phyloP scores from a whole-genome alignment of 2,888 invertebrate genomes.

The Holacanthella duospinosa region DNA sequence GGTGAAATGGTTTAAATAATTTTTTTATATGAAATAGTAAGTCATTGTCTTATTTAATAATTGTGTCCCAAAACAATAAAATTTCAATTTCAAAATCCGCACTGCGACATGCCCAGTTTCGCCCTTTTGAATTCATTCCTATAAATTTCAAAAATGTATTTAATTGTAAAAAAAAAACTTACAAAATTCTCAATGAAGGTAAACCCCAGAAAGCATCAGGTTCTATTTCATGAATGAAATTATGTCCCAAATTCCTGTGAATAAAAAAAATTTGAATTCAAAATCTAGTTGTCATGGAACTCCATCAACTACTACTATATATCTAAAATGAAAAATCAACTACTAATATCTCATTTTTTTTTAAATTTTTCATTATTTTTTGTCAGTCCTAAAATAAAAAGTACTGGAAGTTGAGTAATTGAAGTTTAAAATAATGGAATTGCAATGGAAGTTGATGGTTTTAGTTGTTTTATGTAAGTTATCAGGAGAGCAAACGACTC shows the following conservation, averaged over 20 bases:
- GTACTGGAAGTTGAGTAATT: background rate
- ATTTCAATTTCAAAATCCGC: slow-evolving; percentile 40
- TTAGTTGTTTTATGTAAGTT: background rate
- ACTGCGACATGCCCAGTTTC: no score
- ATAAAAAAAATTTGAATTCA: slow-evolving; percentile 22
- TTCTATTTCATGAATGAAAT: slow-evolving; percentile 68
- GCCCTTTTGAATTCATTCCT: no score
- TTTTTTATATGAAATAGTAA: no score
- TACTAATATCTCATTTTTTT: background rate
- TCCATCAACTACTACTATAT: background rate
- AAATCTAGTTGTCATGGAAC: background rate
- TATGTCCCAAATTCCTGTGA: slow-evolving; percentile 68
- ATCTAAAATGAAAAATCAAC: background rate
- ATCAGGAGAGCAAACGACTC: no score
- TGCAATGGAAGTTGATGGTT: background rate
- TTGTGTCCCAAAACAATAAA: no score
- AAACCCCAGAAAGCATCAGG: slow-evolving; percentile 68
- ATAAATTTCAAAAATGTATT: no score
- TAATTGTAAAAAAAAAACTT: no score
- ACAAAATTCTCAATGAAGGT: slow-evolving; percentile 71
- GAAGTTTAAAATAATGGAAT: background rate
- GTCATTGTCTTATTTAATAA: no score
- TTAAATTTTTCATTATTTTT: background rate
- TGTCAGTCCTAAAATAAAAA: background rate
- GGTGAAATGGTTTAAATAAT: no score